These are phyloP conservation scores for Anoplolepis gracilipes DNA, from an alignment of 1,140 invertebrate genomes.

Conservation along the genomic window DNA sequence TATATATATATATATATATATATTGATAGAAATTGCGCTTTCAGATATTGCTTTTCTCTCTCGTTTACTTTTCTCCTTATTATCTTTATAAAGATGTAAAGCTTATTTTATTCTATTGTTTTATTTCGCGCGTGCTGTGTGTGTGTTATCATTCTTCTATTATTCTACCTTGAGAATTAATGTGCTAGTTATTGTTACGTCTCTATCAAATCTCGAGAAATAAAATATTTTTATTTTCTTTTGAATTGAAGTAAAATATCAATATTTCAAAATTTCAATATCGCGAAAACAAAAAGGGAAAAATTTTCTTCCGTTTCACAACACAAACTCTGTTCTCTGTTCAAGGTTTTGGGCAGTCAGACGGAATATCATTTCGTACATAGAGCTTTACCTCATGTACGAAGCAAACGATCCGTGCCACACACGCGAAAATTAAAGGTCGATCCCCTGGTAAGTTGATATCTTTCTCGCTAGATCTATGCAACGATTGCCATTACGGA, in stretches of 20 bases:
- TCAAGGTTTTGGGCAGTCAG: slow-evolving; percentile 93
- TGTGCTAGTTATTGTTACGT: background rate
- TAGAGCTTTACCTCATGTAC: slow-evolving; percentile 93
- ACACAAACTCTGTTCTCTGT: slow-evolving; percentile 71
- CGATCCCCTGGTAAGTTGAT: slow-evolving; percentile 94
- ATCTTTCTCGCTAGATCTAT: background rate
- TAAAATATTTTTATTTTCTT: background rate
- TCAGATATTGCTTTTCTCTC: background rate
- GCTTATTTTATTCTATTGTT: background rate
- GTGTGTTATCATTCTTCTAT: background rate
- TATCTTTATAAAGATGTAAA: background rate
- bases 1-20: too few species aligned
- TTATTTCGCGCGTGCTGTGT: background rate
- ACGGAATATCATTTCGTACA: slow-evolving; percentile 97
- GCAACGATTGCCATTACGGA: background rate
- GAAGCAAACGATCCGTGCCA: slow-evolving; percentile 93
- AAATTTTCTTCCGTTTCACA: background rate
- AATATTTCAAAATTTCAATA: background rate
- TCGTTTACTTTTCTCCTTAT: background rate
- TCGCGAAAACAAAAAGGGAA: background rate
- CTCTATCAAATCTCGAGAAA: background rate
- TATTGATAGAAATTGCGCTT: slow-evolving; percentile 1
- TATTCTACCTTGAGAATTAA: background rate
- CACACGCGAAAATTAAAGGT: slow-evolving; percentile 95
- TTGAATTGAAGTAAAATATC: background rate